phyloP scores from a whole-genome alignment of 2,113 vertebrate genomes.

The Lagopus muta region DNA sequence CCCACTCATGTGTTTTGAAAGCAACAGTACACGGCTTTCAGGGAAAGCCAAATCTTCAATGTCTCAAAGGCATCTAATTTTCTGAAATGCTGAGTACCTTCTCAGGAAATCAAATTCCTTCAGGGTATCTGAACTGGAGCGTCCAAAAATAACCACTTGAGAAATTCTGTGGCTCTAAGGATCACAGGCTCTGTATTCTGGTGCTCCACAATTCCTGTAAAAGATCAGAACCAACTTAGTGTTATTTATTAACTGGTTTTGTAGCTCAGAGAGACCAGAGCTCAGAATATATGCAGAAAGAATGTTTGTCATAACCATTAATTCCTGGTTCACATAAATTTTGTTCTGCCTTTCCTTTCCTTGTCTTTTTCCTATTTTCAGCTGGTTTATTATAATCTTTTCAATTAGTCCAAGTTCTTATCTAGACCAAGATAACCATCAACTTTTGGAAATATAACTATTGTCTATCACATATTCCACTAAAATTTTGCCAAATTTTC shows the following conservation, averaged over 20 bases:
- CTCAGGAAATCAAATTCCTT: constrained; percentile 34
- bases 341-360: constrained; percentile 23
- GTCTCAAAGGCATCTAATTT: neutral
- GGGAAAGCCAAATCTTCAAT: neutral
- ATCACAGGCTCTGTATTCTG: neutral
- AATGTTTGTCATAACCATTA: neutral
- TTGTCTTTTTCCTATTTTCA: neutral
- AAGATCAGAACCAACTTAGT: neutral
- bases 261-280: neutral
- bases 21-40: neutral
- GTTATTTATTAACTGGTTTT: neutral
- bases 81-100: neutral
- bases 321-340: neutral
- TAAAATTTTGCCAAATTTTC: constrained; percentile 55
- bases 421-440: constrained; percentile 28
- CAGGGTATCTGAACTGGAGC: neutral
- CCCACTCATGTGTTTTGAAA: neutral
- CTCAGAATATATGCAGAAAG: neutral
- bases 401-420: constrained; percentile 31
- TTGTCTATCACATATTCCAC: constrained; percentile 41
- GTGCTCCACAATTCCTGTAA: neutral
- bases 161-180: neutral
- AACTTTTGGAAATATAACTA: constrained; percentile 40
- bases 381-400: neutral
- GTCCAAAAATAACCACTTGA: neutral